Percentiles rank a stretch among this genome's conserved stretches.
Evolutionary conservation across 2,113 vertebrate genomes (phyloP).

Genomic region (Tricholaema leucomelas): DNA sequence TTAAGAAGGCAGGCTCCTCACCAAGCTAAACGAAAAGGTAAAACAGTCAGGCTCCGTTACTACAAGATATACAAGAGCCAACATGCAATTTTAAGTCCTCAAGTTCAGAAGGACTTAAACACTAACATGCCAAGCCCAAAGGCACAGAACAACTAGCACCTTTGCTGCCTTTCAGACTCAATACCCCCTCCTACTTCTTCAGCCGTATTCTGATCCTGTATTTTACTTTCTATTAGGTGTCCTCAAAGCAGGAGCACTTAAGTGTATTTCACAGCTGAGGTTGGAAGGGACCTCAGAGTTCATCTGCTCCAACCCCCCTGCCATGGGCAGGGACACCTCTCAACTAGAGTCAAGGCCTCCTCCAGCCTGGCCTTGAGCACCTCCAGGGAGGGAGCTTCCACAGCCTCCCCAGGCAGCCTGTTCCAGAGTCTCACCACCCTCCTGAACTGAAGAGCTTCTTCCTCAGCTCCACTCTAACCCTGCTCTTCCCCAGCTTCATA

Average conservation of each 20-base stretch:
- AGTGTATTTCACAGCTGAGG: background rate
- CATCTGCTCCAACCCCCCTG: no score
- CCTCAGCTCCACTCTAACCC: no score
- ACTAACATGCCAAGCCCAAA: background rate
- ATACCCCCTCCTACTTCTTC: background rate
- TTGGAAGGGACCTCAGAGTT: no score
- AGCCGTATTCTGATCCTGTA: background rate
- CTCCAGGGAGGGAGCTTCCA: no score
- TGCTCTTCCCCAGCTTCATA: no score
- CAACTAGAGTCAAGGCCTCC: no score
- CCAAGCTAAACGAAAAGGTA: background rate
- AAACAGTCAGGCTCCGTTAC: background rate
- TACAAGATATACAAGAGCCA: background rate
- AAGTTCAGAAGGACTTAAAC: background rate
- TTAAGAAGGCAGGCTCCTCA: background rate
- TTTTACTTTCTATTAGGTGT: background rate
- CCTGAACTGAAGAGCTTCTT: no score
- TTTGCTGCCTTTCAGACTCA: background rate
- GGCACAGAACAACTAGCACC: background rate
- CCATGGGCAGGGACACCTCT: no score
- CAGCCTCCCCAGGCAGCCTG: no score
- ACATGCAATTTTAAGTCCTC: background rate
- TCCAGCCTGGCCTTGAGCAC: no score
- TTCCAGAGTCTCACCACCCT: no score
- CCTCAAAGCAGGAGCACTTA: background rate